A percentile compares a stretch with the other conserved stretches of the same genome.
Evolutionary conservation across 2,113 vertebrate genomes (phyloP).

Genomic region (Rhinoderma darwinii): DNA sequence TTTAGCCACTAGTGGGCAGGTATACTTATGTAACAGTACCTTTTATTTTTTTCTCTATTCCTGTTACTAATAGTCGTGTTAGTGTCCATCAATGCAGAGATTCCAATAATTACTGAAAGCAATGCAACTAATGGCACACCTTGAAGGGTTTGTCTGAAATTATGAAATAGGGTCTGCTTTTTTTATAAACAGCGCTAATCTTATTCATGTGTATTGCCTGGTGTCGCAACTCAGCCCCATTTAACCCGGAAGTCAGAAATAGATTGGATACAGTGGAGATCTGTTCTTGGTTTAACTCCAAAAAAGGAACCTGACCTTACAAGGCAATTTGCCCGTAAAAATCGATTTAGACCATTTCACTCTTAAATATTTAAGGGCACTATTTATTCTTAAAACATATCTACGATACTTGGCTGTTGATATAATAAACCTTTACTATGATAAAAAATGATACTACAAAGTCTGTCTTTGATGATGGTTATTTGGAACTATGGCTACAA

Average conservation of each 20-base stretch:
- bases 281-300: background rate
- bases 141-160: background rate
- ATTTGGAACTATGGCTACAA: background rate
- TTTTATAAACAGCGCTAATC: background rate
- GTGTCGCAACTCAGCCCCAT: background rate
- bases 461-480: constrained; percentile 21
- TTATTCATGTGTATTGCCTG: background rate
- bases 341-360: background rate
- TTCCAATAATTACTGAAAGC: too few species aligned
- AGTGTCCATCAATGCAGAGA: too few species aligned
- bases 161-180: background rate
- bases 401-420: background rate
- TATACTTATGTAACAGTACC: too few species aligned
- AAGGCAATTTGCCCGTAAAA: background rate
- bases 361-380: background rate
- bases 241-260: background rate
- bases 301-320: background rate
- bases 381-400: background rate
- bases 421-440: background rate
- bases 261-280: background rate
- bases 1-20: too few species aligned
- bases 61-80: too few species aligned
- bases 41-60: background rate
- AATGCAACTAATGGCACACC: too few species aligned
- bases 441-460: background rate